Conservation (phyloP, 2,797 vertebrate genomes). For the Molossus alvarezi region DNA sequence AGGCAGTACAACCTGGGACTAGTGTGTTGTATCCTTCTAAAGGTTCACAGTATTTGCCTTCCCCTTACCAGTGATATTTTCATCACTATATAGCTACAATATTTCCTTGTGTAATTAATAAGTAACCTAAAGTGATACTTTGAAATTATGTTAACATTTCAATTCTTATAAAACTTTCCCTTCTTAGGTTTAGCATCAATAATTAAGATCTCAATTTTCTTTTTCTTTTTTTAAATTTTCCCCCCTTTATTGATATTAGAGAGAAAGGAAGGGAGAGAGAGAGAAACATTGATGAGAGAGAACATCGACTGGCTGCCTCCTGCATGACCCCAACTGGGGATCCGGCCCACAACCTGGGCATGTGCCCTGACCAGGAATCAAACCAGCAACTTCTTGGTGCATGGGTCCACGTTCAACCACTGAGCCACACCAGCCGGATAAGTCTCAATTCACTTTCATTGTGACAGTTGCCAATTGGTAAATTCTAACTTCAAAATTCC, state of each 20-base stretch:
- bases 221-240: too few species aligned
- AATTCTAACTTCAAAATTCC: constrained; percentile 19
- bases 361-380: too few species aligned
- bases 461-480: not conserved
- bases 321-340: too few species aligned
- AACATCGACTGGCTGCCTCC: too few species aligned
- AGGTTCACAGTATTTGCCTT: not conserved
- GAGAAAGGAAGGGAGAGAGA: too few species aligned
- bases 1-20: not conserved
- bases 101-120: constrained; percentile 4
- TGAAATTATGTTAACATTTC: not conserved
- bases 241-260: too few species aligned
- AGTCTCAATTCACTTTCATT: not conserved
- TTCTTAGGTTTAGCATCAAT: not conserved
- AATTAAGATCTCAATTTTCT: not conserved
- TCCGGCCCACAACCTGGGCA: too few species aligned
- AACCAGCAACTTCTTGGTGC: too few species aligned
- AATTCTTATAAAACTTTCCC: not conserved
- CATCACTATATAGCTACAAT: not conserved
- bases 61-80: not conserved
- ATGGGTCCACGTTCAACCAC: too few species aligned
- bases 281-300: too few species aligned
- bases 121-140: not conserved
- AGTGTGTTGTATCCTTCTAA: not conserved
- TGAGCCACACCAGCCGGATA: too few species aligned